phyloP scores from a whole-genome alignment of 2,888 invertebrate genomes.

The Autographa gamma region DNA sequence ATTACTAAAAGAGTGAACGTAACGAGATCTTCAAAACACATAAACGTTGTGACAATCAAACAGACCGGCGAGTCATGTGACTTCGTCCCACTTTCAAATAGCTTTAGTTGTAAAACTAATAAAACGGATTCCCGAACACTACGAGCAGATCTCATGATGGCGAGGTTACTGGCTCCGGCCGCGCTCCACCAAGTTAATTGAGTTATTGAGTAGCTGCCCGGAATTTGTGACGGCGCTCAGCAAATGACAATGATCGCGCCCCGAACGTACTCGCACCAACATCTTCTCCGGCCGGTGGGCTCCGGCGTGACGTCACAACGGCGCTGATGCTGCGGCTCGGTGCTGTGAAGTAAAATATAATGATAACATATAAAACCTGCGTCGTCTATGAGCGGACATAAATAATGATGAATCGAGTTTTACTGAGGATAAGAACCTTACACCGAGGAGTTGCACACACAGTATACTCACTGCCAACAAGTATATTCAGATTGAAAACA shows the following conservation, averaged over 20 bases:
- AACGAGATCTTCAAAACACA: slow-evolving; percentile 14
- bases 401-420: slow-evolving; percentile 33
- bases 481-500: background rate
- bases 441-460: background rate
- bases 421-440: background rate
- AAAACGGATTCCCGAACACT: slow-evolving; percentile 23
- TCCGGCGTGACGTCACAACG: background rate
- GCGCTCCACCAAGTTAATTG: background rate
- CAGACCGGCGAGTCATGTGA: slow-evolving; percentile 32
- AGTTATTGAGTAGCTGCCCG: slow-evolving; percentile 7
- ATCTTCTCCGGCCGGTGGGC: background rate
- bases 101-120: slow-evolving; percentile 41
- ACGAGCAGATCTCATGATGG: slow-evolving; percentile 13
- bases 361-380: slow-evolving; percentile 3
- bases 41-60: slow-evolving; percentile 17
- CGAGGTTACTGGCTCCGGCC: background rate
- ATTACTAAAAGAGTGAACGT: too few relatives aligned
- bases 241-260: background rate
- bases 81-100: slow-evolving; percentile 40
- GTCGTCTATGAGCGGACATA: slow-evolving; percentile 20
- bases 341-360: background rate
- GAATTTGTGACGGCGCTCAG: background rate
- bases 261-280: background rate
- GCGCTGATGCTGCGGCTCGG: too few relatives aligned
- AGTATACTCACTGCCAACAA: background rate